phyloP scores from a whole-genome alignment of 2,888 invertebrate species.

The Dilophus febrilis region DNA sequence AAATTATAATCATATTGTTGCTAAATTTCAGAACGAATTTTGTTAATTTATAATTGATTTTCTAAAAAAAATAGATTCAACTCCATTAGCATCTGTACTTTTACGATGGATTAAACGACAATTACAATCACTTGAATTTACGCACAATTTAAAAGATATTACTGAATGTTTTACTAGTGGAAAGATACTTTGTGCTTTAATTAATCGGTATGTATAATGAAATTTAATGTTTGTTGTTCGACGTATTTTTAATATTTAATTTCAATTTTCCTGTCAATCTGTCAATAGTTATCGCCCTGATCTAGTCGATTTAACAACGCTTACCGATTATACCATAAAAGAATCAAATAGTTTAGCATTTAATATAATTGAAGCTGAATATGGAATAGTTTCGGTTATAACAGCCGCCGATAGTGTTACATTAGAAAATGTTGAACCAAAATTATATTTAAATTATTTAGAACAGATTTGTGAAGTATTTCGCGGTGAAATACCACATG shows the following conservation, averaged over 20 bases:
- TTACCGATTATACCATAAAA: slow-evolving; percentile 44
- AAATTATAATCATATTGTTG: no score
- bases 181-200: slow-evolving; percentile 27
- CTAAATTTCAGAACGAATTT: no score
- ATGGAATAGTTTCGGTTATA: slow-evolving; percentile 56
- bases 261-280: slow-evolving; percentile 23
- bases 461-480: slow-evolving; percentile 80
- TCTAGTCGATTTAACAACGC: slow-evolving; percentile 54
- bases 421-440: slow-evolving; percentile 23
- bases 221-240: slow-evolving; percentile 1
- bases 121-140: slow-evolving; percentile 23
- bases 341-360: slow-evolving; percentile 71
- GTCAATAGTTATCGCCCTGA: slow-evolving; percentile 67
- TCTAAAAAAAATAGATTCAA: slow-evolving; percentile 17
- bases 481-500: slow-evolving; percentile 77
- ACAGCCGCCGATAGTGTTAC: slow-evolving; percentile 49
- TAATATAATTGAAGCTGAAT: slow-evolving; percentile 66
- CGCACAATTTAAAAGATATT: slow-evolving; percentile 23
- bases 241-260: not conserved
- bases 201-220: slow-evolving; percentile 23
- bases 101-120: slow-evolving; percentile 28
- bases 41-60: no score
- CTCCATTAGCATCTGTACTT: slow-evolving; percentile 25
- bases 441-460: slow-evolving; percentile 55
- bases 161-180: slow-evolving; percentile 28